Evolutionary conservation across 1,140 invertebrate species (phyloP), one percentile per base, ranked within the genome.

Genomic region (Chlorops oryzae): DNA sequence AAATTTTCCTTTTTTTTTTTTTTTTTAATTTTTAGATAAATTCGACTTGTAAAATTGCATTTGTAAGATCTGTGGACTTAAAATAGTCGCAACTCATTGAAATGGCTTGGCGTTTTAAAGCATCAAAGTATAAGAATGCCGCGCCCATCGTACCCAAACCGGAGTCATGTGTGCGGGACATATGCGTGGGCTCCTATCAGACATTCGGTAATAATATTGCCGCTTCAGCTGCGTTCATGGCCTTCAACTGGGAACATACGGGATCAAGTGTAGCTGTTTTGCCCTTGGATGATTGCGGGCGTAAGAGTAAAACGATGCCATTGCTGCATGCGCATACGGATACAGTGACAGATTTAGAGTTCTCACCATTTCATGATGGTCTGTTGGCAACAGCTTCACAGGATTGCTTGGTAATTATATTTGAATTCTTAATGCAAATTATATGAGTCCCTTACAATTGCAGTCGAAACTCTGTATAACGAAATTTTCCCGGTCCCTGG

Each of bases 111-210:
- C 80, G 90, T 75, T 95, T 96, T 75, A 96, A 96, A 80, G 88
- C 89, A 68, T 95, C 92, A 47, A 96, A 96, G 72, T 96, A 92
- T 73, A 95, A 95, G 81, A 96, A 96, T 88, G 89, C 92, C 51
- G 85, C 89, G 55, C 90, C 92, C 21, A 92, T 93, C 66, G 85
- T 92, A 56, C 90, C 90, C 9, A 94, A 92, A 70, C 86, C 87
- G 52, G 92, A 95, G 77, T 85, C 87, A 51, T 92, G 88, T 74
- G 86, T 96, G 56, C 78, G 87, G 55, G 91, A 95, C 67, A 84
- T 96, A 50, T 86, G 83, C 62, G 87, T 94, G 41, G 90, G 90
- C 3, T 90, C 88, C 20, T 89, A 92, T 74, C 88, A 91, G 64
- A 92, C 89, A 18, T 92, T 90, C 79, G 92, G 92, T 44, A 95